Evolutionary conservation across 2,797 vertebrate species (phyloP).

Genomic region (Gouania willdenowi): DNA sequence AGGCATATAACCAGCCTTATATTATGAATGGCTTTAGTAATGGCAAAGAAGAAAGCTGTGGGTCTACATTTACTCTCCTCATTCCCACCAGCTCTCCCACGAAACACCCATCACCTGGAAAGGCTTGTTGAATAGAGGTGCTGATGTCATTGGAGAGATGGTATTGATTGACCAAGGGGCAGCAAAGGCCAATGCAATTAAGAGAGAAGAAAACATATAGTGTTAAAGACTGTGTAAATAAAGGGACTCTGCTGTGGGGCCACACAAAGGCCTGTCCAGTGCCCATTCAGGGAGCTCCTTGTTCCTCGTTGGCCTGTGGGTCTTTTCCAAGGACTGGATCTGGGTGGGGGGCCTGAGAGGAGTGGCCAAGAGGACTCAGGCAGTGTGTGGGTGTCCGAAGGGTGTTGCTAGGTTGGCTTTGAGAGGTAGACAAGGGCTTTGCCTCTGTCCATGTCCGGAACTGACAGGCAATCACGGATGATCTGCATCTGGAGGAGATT

Average conservation of each 20-base stretch:
- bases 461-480: constrained; percentile 76
- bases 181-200: constrained; percentile 80
- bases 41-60: not conserved
- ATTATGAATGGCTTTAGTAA: not conserved
- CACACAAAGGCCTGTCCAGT: constrained; percentile 69
- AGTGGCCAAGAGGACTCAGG: constrained; percentile 35
- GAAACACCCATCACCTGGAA: constrained; percentile 62
- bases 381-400: constrained; percentile 62
- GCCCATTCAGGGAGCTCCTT: constrained; percentile 71
- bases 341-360: constrained; percentile 68
- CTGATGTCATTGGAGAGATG: constrained; percentile 68
- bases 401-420: constrained; percentile 72
- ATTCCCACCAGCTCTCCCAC: constrained; percentile 56
- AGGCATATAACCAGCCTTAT: rapidly evolving
- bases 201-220: constrained; percentile 77
- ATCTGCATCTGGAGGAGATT: constrained; percentile 65
- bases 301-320: constrained; percentile 69
- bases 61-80: constrained; percentile 11
- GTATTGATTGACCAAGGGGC: constrained; percentile 73
- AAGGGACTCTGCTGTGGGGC: constrained; percentile 64
- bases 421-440: constrained; percentile 62
- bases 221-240: constrained; percentile 81
- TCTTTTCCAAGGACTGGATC: constrained; percentile 70
- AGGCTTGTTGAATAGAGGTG: constrained; percentile 53
- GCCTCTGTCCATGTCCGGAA: constrained; percentile 54